Conservation (phyloP, 2,888 invertebrate genomes). For the Linnaemya vulpina region DNA sequence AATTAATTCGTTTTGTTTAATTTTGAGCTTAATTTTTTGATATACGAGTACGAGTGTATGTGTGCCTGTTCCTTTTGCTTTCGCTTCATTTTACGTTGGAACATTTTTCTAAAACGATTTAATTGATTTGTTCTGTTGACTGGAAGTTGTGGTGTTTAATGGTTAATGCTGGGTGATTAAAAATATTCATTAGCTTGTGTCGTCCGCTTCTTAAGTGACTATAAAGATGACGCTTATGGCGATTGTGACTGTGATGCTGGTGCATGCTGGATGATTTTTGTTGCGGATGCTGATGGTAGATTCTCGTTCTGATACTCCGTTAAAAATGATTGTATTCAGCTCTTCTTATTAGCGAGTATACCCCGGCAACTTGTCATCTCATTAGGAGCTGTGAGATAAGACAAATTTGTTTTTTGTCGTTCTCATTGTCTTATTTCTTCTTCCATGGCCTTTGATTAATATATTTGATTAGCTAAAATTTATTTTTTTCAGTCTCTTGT, state of each 20-base stretch:
- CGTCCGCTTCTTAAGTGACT: constrained; percentile 78
- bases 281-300: constrained; percentile 32
- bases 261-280: constrained; percentile 26
- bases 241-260: constrained; percentile 25
- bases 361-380: constrained; percentile 81
- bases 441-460: constrained; percentile 75
- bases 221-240: constrained; percentile 49
- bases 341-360: constrained; percentile 74
- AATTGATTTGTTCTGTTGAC: constrained; percentile 75
- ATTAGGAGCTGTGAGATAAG: constrained; percentile 81
- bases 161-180: constrained; percentile 81
- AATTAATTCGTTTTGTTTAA: constrained; percentile 55
- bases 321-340: constrained; percentile 31
- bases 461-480: constrained; percentile 73
- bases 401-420: constrained; percentile 79
- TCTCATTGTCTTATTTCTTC: constrained; percentile 71
- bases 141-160: constrained; percentile 73
- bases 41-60: not conserved
- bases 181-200: constrained; percentile 80
- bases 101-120: constrained; percentile 68
- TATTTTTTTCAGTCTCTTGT: constrained; percentile 28
- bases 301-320: not conserved
- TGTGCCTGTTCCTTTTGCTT: constrained; percentile 40
- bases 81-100: constrained; percentile 48
- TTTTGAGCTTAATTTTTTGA: constrained; percentile 45